phyloP scores from a whole-genome alignment of 2,797 vertebrate species.

The Loris lydekkerianus region DNA sequence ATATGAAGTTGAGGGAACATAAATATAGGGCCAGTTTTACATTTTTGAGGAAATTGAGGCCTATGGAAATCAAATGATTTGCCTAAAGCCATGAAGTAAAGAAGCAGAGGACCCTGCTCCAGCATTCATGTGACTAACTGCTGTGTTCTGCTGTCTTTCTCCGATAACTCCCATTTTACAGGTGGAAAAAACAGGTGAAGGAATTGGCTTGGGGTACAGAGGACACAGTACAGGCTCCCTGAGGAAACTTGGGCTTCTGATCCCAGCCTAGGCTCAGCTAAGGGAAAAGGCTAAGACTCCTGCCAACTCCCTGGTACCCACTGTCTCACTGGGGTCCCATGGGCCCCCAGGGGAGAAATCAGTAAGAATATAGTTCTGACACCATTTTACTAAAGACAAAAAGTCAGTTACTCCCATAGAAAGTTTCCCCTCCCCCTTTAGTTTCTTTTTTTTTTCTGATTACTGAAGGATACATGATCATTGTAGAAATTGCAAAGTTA shows the following conservation, averaged over 20 bases:
- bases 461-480: slow-evolving; percentile 7
- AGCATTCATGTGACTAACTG: neutral
- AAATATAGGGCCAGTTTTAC: neutral
- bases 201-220: neutral
- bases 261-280: neutral
- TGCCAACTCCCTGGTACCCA: neutral
- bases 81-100: neutral
- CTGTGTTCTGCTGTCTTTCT: neutral
- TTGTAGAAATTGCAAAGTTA: neutral
- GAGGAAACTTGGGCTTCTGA: neutral
- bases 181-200: neutral
- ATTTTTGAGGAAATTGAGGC: slow-evolving; percentile 45
- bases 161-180: neutral
- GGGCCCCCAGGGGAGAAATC: neutral
- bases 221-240: neutral
- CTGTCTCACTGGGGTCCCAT: neutral
- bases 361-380: neutral
- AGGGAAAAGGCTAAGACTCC: neutral
- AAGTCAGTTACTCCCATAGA: neutral
- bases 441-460: neutral
- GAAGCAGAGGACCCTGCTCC: neutral
- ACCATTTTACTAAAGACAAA: neutral
- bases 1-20: neutral
- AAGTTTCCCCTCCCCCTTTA: neutral
- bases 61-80: neutral